These are phyloP conservation scores for Danionella dracula DNA, from an alignment of 2,797 vertebrate species.

Conservation along the genomic window DNA sequence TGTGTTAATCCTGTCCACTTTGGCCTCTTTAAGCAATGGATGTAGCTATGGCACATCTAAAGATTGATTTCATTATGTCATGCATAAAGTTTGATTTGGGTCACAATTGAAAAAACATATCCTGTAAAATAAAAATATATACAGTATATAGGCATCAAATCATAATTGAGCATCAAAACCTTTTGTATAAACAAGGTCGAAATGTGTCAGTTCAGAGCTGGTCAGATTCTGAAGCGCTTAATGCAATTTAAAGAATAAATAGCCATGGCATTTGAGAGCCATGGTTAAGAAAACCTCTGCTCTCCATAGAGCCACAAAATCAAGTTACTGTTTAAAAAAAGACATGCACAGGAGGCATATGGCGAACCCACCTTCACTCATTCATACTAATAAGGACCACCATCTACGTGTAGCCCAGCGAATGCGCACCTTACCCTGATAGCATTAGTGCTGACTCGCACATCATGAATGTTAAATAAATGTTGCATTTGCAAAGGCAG, in stretches of 20 bases:
- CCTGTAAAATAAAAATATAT: too few species aligned
- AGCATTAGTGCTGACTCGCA: conserved; percentile 25
- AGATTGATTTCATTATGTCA: too few species aligned
- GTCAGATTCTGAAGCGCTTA: background rate
- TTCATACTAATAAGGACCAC: conserved; percentile 22
- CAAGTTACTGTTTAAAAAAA: conserved; percentile 20
- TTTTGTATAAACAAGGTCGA: conserved; percentile 1
- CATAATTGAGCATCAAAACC: background rate
- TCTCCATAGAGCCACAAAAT: conserved; percentile 6
- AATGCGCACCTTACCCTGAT: conserved; percentile 17
- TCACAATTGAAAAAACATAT: too few species aligned
- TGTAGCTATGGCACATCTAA: too few species aligned
- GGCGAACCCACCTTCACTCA: conserved; percentile 17
- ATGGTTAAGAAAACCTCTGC: background rate
- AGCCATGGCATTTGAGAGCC: conserved; percentile 20
- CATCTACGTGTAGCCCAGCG: background rate
- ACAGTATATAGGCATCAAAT: too few species aligned
- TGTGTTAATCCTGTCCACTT: too few species aligned
- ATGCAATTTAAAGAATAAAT: conserved; percentile 25
- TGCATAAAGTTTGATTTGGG: too few species aligned
- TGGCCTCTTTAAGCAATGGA: too few species aligned
- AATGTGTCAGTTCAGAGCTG: background rate
- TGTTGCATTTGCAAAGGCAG: conserved; percentile 55
- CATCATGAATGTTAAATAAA: conserved; percentile 51
- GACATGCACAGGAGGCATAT: conserved; percentile 24